These are phyloP conservation scores for Melolontha melolontha DNA, from an alignment of 2,888 invertebrate genomes.

Conservation along the genomic window DNA sequence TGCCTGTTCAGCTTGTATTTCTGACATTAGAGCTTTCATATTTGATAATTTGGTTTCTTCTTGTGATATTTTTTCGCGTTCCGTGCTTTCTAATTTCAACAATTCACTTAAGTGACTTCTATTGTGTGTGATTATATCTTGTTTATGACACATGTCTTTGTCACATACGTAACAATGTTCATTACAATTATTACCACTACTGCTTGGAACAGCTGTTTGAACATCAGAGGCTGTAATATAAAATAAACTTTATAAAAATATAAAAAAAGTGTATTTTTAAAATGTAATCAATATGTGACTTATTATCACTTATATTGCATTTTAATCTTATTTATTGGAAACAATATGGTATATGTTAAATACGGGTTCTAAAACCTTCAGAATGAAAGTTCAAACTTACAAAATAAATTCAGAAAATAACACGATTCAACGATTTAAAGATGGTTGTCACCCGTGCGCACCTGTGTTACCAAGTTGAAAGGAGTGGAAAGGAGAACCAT, in stretches of 20 bases:
- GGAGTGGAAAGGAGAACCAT: slow-evolving; percentile 1
- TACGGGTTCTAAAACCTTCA: too few relatives aligned
- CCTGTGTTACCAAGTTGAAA: slow-evolving; percentile 29
- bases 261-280: too few relatives aligned
- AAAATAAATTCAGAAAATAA: too few relatives aligned
- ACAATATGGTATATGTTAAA: slow-evolving; percentile 18
- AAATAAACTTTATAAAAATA: too few relatives aligned
- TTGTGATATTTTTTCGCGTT: too few relatives aligned
- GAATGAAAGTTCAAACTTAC: too few relatives aligned
- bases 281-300: slow-evolving; percentile 12
- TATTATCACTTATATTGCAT: slow-evolving; percentile 15
- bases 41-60: too few relatives aligned
- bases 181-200: slow-evolving; percentile 11
- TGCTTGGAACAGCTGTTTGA: neutral
- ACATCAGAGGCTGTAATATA: too few relatives aligned
- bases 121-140: neutral
- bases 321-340: slow-evolving; percentile 2
- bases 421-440: too few relatives aligned
- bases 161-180: slow-evolving; percentile 8
- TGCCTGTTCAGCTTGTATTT: too few relatives aligned
- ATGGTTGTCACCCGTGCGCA: too few relatives aligned
- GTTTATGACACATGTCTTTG: slow-evolving; percentile 1
- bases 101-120: neutral
- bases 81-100: slow-evolving; percentile 1
- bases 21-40: too few relatives aligned